A percentile compares a stretch with the other conserved stretches of the same genome.
Conservation (phyloP, 2,113 vertebrate genomes). For the Zosterops pallidus region DNA sequence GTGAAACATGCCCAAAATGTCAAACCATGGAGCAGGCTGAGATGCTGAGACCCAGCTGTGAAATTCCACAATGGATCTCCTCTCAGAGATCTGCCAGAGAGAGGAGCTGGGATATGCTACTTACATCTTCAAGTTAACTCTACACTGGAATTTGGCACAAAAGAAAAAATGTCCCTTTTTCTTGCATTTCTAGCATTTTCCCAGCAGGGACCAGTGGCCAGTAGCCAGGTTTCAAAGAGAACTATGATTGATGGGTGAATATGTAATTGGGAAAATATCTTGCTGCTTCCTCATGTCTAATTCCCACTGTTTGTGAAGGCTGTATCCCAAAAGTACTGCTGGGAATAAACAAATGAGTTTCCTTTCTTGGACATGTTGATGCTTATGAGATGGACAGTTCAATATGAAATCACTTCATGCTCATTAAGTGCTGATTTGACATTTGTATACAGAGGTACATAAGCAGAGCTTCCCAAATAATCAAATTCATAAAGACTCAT, state of each 20-base stretch:
- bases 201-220: conserved; percentile 52
- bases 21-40: not conserved
- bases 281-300: conserved; percentile 61
- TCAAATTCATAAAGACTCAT: not conserved
- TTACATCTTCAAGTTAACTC: conserved; percentile 42
- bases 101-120: not conserved
- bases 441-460: conserved; percentile 12
- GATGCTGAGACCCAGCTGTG: conserved; percentile 47
- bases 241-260: conserved; percentile 67
- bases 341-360: conserved; percentile 53
- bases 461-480: not conserved
- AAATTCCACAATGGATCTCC: conserved; percentile 43
- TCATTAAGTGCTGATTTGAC: conserved; percentile 44
- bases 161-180: conserved; percentile 30
- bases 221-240: conserved; percentile 40
- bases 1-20: conserved; percentile 34
- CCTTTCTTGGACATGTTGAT: conserved; percentile 49
- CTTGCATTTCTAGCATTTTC: conserved; percentile 57
- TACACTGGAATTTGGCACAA: conserved; percentile 11
- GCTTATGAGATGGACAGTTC: conserved; percentile 56
- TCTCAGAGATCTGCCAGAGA: conserved; percentile 4
- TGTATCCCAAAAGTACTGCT: conserved; percentile 57
- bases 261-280: conserved; percentile 45
- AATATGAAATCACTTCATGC: conserved; percentile 35
- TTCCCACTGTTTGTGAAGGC: conserved; percentile 61